These are phyloP conservation scores for Corapipo altera DNA, from an alignment of 2,113 vertebrate species.

Conservation along the genomic window DNA sequence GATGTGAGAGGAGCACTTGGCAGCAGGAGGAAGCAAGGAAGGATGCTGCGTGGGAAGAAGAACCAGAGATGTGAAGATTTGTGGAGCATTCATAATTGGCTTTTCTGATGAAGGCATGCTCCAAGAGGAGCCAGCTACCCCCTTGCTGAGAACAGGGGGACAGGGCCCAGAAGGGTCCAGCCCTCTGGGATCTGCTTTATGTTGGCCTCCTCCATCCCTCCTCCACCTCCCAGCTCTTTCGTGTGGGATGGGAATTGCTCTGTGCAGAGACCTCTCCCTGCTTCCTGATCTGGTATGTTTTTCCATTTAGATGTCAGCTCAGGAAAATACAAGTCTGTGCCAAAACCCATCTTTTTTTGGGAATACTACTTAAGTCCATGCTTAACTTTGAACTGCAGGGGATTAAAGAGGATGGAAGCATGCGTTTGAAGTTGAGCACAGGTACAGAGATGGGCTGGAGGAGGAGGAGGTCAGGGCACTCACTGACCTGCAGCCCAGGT, in stretches of 20 bases:
- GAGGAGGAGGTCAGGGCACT: background rate
- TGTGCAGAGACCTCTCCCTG: background rate
- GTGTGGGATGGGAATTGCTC: background rate
- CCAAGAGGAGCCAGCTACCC: background rate
- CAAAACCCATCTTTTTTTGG: background rate
- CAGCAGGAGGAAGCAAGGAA: background rate
- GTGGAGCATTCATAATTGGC: background rate
- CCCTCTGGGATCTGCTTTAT: background rate
- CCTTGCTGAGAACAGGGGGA: background rate
- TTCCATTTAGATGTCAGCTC: background rate
- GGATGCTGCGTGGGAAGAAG: background rate
- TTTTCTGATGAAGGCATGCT: background rate
- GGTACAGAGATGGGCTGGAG: background rate
- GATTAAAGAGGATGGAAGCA: background rate
- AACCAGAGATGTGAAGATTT: background rate
- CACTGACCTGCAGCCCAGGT: background rate
- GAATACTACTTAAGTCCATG: background rate
- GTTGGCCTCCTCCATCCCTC: background rate
- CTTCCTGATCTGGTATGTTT: background rate
- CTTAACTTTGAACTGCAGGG: background rate
- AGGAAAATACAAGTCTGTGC: background rate
- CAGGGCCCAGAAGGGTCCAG: background rate
- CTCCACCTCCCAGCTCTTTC: background rate
- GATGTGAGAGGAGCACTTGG: background rate
- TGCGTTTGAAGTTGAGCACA: background rate